Evolutionary conservation across 2,888 invertebrate species (phyloP), one percentile per base, ranked within the genome.

Genomic region (Perizoma affinitatum): DNA sequence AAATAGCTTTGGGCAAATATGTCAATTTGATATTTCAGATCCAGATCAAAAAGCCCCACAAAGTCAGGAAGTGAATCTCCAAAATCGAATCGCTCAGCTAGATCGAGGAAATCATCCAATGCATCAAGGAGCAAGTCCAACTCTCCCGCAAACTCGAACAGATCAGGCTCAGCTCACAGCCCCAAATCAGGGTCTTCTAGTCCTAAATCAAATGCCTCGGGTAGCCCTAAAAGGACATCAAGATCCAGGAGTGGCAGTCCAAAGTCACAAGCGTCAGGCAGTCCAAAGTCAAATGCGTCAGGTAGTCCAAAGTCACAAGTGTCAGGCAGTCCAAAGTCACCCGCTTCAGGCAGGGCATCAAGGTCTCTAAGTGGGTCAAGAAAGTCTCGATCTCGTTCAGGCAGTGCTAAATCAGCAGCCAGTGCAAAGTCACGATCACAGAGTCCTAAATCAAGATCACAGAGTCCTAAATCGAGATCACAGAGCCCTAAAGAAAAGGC

Each of bases 61-160:
- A 84, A 83, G 71, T 91, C 91, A 38, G 90, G 82, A 7, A 90
- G 89, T 73, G 89, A 83, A 72, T 92, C 93, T 60, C 90, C 88
- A 4, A 88, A 88, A 67, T 92, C 92, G 0, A 84, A 84, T 48
- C 80, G 68, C 4, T 87, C 90, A 0, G 79, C 68, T 5, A 79
- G 73, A 5, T 87, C 91, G 4, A 82, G 80, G 53, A 86, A 82
- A 68, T 88, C 90, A 0, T 90, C 91, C 11, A 85, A 83, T 71
- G 86, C 69, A 38, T 90, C 90, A 9, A 79, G 87, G 6, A 90
- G 90, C 75, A 90, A 89, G 68, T 93, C 93, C 0, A 90, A 90
- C 65, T 90, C 92, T 1, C 91, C 89, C 7, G 88, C 77, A 6
- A 82, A 71, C 35, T 89, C 90, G 0, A 84, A 88, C 49, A 79